Percentiles rank a stretch among this genome's conserved stretches.
These are phyloP conservation scores for Trichonephila clavipes DNA, from an alignment of 1,140 invertebrate genomes.

Conservation along the genomic window DNA sequence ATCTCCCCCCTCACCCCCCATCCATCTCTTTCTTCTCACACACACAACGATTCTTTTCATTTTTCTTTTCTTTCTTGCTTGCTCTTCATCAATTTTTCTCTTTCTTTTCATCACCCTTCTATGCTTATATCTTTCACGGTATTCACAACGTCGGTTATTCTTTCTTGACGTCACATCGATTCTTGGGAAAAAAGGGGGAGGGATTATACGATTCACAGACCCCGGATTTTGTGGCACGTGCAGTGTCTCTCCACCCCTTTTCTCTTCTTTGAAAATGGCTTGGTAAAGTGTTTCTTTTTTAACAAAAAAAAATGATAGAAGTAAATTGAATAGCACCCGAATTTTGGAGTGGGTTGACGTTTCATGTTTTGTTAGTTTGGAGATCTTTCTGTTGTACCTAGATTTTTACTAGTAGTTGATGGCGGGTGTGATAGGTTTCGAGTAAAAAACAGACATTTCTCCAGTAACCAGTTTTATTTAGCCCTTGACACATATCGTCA, in stretches of 20 bases:
- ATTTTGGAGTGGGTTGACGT: neutral
- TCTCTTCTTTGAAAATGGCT: slow-evolving; percentile 15
- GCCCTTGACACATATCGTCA: too few species aligned
- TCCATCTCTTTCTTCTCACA: neutral
- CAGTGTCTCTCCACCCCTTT: neutral
- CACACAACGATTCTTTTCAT: slow-evolving; percentile 12
- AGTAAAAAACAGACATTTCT: too few species aligned
- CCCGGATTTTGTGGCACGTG: slow-evolving; percentile 19
- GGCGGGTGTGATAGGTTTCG: too few species aligned
- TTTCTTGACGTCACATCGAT: slow-evolving; percentile 56
- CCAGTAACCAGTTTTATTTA: too few species aligned
- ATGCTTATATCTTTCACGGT: slow-evolving; percentile 1
- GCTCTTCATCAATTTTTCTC: slow-evolving; percentile 41
- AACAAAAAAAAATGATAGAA: neutral
- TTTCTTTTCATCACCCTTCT: slow-evolving; percentile 31
- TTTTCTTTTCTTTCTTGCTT: slow-evolving; percentile 4
- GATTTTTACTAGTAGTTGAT: neutral
- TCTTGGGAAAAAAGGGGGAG: neutral
- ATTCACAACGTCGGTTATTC: neutral
- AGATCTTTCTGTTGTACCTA: neutral
- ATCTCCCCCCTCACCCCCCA: neutral
- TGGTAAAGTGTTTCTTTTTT: neutral
- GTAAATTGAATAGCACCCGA: slow-evolving; percentile 29
- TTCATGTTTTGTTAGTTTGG: neutral
- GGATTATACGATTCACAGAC: neutral